Base-by-base conservation (phyloP, 2,888 invertebrate genomes). In the Maniola hyperantus region DNA sequence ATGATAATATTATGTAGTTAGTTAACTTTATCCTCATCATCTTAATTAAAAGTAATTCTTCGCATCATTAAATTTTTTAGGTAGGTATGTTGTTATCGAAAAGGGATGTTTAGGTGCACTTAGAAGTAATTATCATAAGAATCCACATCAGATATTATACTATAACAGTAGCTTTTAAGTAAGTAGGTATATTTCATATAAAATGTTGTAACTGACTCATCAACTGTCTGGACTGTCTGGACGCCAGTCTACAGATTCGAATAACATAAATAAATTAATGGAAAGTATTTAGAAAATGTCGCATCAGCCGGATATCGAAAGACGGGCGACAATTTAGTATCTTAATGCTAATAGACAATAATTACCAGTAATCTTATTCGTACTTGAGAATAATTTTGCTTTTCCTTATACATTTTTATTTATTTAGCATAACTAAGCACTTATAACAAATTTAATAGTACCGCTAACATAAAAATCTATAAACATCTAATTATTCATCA, bases 251-350 rank as follows among this genome's bases (percentile, higher is more conserved):
- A 36, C 61, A 11, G 36, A 63, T 15, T 57, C 15, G n/a, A 62
- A 62, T 20, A 64, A 72, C 63, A 72, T 70, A 68, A 64, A 66
- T 74, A 74, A 75, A n/a, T n/a, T n/a, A 74, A 77, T 74, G 72
- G 72, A 61, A 39, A 71, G 67, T 58, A 68, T 67, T 74, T 60
- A 67, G 71, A 74, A 76, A 71, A 79, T 79, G 77, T 74, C 70
- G 74, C 73, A 73, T 77, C 73, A 63, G 72, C 67, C 72, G 72
- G 67, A 72, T 65, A 66, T 72, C 63, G 51, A 70, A 66, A 50
- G 51, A 67, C 58, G 54, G 46, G 11, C 51, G 36, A 65, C 26
- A 67, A 59, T 54, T 44, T 46, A 26, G 44, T 57, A 55, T 18
- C 62, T 39, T 54, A 59, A 36, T 55, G 44, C 46, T 60, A 55